Percentiles rank a stretch among this genome's conserved stretches.
Evolutionary conservation across 2,797 vertebrate genomes (phyloP).

Genomic region (Ctenosaura bakeri): DNA sequence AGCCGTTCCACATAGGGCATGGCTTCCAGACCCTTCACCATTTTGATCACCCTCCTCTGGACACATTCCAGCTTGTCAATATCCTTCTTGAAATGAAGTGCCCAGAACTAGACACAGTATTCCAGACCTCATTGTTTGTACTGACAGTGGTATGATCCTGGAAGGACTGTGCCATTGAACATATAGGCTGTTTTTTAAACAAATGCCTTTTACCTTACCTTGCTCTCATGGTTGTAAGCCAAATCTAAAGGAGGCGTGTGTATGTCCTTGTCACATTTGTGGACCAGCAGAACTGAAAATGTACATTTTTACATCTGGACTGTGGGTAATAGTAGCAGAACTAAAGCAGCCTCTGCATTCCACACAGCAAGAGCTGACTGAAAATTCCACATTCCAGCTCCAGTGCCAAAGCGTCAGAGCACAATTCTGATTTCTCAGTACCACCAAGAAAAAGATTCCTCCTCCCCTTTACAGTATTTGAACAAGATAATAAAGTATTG

Average conservation of each 20-base stretch:
- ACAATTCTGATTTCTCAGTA: too few relatives aligned
- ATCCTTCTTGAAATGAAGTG: too few relatives aligned
- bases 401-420: too few relatives aligned
- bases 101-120: too few relatives aligned
- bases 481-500: too few relatives aligned
- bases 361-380: neutral
- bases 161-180: neutral
- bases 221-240: neutral
- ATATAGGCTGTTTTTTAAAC: neutral
- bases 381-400: too few relatives aligned
- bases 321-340: neutral
- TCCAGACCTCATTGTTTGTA: neutral
- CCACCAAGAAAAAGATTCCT: too few relatives aligned
- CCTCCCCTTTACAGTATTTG: too few relatives aligned
- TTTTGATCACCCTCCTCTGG: too few relatives aligned
- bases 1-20: too few relatives aligned
- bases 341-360: neutral
- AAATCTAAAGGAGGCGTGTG: neutral
- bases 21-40: too few relatives aligned
- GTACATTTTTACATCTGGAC: neutral
- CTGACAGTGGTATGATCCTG: neutral
- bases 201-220: neutral
- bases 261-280: neutral
- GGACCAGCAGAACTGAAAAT: neutral
- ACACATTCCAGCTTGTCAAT: too few relatives aligned